These are phyloP conservation scores for Fregetta grallaria DNA, from an alignment of 2,113 vertebrate species.

Conservation along the genomic window DNA sequence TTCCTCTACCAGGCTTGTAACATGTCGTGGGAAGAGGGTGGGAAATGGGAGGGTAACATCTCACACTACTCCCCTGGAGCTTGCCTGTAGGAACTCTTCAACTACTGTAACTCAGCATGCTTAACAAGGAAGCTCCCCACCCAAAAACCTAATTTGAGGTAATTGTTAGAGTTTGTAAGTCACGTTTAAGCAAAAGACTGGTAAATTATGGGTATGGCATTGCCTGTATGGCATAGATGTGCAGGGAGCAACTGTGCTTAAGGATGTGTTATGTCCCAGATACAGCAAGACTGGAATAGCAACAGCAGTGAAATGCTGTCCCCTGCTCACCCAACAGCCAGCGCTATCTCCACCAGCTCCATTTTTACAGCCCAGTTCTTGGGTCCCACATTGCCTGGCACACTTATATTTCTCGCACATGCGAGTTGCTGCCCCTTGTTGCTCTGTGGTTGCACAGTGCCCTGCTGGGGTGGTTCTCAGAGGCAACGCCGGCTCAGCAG, in stretches of 20 bases:
- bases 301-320: not conserved
- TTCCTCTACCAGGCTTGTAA: not conserved
- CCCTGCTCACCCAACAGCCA: not conserved
- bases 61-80: not conserved
- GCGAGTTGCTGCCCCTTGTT: not conserved
- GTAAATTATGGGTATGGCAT: not conserved
- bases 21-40: rapidly evolving
- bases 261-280: not conserved
- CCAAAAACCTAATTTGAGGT: not conserved
- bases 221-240: not conserved
- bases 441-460: not conserved
- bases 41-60: not conserved
- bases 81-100: not conserved
- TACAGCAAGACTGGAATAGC: not conserved
- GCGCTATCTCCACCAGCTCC: not conserved
- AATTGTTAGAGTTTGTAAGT: not conserved
- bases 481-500: not conserved
- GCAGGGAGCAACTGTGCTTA: not conserved
- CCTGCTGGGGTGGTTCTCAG: not conserved
- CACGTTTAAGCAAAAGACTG: not conserved
- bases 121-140: not conserved
- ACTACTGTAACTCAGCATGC: not conserved
- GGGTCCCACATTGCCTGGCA: too few relatives aligned
- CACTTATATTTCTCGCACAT: rapidly evolving
- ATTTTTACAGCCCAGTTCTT: not conserved